A percentile compares a stretch with the other conserved stretches of the same genome.
Evolutionary conservation across 1,140 invertebrate species (phyloP).

Genomic region (Bombus superbus): DNA sequence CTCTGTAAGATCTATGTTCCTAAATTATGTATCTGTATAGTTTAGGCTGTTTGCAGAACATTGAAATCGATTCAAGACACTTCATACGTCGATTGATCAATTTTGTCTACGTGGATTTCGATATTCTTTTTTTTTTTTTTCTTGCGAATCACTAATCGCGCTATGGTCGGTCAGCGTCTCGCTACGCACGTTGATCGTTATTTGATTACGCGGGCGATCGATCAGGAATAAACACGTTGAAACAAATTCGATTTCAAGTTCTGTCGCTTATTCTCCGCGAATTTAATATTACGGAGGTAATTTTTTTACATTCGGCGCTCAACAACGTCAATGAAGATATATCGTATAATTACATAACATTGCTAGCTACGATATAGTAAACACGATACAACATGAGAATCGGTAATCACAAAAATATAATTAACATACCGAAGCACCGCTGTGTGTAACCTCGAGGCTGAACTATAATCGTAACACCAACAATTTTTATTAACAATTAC

Average conservation of each 20-base stretch:
- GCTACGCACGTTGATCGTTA: not conserved
- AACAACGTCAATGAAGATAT: constrained; percentile 49
- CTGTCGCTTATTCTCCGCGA: not conserved
- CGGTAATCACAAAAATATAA: constrained; percentile 42
- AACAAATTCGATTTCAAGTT: constrained; percentile 34
- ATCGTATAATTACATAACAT: constrained; percentile 58
- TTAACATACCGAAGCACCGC: constrained; percentile 15
- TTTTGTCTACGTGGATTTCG: not conserved
- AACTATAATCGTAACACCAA: constrained; percentile 29
- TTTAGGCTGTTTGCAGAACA: constrained; percentile 36
- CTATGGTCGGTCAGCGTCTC: not conserved
- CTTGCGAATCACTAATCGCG: not conserved
- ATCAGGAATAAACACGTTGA: not conserved
- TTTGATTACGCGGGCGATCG: too few species aligned
- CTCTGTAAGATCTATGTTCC: not conserved
- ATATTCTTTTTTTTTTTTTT: not conserved
- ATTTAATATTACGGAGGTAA: constrained; percentile 43
- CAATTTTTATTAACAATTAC: constrained; percentile 27
- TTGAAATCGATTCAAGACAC: constrained; percentile 33
- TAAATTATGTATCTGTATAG: constrained; percentile 34
- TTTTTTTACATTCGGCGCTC: constrained; percentile 30
- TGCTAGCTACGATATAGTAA: constrained; percentile 48
- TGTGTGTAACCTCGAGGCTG: not conserved
- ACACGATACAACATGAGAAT: constrained; percentile 42
- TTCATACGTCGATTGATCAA: not conserved